phyloP scores from a whole-genome alignment of 2,888 invertebrate genomes.

The Dichetophora obliterata region DNA sequence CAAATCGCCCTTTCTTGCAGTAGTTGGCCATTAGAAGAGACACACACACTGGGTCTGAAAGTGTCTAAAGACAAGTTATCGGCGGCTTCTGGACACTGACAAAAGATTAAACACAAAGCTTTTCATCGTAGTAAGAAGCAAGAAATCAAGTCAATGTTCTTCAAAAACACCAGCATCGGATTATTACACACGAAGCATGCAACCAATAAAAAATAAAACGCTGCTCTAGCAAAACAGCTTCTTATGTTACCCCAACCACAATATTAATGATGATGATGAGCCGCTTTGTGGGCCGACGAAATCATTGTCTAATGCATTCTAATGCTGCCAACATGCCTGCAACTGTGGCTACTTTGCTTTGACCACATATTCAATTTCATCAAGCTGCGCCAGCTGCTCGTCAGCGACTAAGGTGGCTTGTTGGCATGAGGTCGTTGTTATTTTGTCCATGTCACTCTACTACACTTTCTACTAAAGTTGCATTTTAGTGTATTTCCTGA shows the following conservation, averaged over 20 bases:
- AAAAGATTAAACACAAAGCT: slow-evolving; percentile 21
- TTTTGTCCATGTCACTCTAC: background rate
- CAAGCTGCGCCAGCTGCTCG: background rate
- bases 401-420: no score
- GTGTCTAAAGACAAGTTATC: slow-evolving; percentile 15
- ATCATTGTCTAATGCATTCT: slow-evolving; percentile 43
- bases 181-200: slow-evolving; percentile 9
- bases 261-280: slow-evolving; percentile 7
- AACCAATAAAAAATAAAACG: background rate
- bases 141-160: background rate
- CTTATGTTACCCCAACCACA: slow-evolving; percentile 7
- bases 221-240: background rate
- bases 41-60: slow-evolving; percentile 9
- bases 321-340: slow-evolving; percentile 34
- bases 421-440: background rate
- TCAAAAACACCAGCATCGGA: background rate
- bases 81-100: slow-evolving; percentile 16
- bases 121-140: background rate
- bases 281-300: background rate
- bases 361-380: slow-evolving; percentile 38
- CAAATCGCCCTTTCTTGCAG: background rate
- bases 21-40: slow-evolving; percentile 18
- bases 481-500: slow-evolving; percentile 46
- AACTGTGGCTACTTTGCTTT: slow-evolving; percentile 9
- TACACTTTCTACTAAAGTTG: slow-evolving; percentile 12